Evolutionary conservation across 2,113 vertebrate species (phyloP).

Genomic region (Pseudopipra pipra): DNA sequence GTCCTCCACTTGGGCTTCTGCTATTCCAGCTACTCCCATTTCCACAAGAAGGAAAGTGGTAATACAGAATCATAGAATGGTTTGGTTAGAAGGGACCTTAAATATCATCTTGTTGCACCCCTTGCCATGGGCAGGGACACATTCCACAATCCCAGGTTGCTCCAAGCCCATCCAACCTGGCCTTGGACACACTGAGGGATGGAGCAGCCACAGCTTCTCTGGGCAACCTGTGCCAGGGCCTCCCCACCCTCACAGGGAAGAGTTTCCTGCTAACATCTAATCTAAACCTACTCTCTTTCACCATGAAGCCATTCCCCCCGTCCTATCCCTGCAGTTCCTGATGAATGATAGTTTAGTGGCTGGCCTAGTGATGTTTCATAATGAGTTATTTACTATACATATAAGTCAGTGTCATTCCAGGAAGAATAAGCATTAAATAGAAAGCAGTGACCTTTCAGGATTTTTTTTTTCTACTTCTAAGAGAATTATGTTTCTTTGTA

Average conservation of each 20-base stretch:
- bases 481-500: not conserved
- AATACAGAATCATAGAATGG: not conserved
- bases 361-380: not conserved
- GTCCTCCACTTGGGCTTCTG: not conserved
- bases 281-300: accelerated
- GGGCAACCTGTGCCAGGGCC: not conserved
- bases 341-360: not conserved
- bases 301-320: too few species aligned
- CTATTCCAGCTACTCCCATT: not conserved
- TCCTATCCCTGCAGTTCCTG: not conserved
- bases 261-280: not conserved
- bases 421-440: not conserved
- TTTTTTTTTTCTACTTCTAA: not conserved
- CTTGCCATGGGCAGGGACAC: not conserved
- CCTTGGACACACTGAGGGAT: not conserved
- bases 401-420: not conserved
- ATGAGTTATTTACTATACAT: not conserved
- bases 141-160: not conserved
- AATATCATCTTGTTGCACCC: not conserved
- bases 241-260: not conserved
- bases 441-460: not conserved
- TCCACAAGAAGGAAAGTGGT: not conserved
- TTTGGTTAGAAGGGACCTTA: not conserved
- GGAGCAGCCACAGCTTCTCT: not conserved
- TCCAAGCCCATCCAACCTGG: not conserved